Base-by-base conservation (phyloP, 2,888 invertebrate species). In the Drosophila birchii region DNA sequence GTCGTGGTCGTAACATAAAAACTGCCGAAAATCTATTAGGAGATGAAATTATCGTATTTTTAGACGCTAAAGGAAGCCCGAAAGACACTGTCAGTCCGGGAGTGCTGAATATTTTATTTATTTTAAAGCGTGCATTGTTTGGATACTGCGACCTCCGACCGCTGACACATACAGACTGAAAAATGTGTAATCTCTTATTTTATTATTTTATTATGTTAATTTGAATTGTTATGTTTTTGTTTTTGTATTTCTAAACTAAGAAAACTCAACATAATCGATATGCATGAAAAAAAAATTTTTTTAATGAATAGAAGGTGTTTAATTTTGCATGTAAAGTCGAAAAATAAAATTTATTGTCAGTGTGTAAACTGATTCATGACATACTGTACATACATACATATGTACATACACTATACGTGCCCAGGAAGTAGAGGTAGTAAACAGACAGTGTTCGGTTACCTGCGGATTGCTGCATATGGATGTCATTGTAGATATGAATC, bases 121-220 rank as follows among this genome's bases (percentile, higher is more conserved):
- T 51, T 78, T 75, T 76, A 80, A 78, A 75, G 78, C 69, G 66
- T 20, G 26, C 56, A 71, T 73, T 86, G 76, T 86, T 89, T 78
- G 87, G 72, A 70, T 83, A 73, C 63, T 43, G 12, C 59, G 18
- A 64, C 59, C 32, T 36, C 20, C 18, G 55, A 61, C 54, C 53
- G 41, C 58, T 64, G 58, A 34, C 41, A 62, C 29, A 56, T 34
- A 63, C 23, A 23, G 23, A n/a, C n/a, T n/a, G n/a, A n/a, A n/a
- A n/a, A n/a, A n/a, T n/a, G n/a, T n/a, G n/a, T n/a, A n/a, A n/a
- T n/a, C n/a, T n/a, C n/a, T n/a, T n/a, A n/a, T n/a, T n/a, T n/a
- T n/a, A n/a, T n/a, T n/a, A n/a, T n/a, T n/a, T n/a, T n/a, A n/a
- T n/a, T n/a, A n/a, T n/a, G n/a, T n/a, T n/a, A n/a, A n/a, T n/a